Conservation (phyloP, 2,113 vertebrate species). For the Chascanopsetta lugubris region DNA sequence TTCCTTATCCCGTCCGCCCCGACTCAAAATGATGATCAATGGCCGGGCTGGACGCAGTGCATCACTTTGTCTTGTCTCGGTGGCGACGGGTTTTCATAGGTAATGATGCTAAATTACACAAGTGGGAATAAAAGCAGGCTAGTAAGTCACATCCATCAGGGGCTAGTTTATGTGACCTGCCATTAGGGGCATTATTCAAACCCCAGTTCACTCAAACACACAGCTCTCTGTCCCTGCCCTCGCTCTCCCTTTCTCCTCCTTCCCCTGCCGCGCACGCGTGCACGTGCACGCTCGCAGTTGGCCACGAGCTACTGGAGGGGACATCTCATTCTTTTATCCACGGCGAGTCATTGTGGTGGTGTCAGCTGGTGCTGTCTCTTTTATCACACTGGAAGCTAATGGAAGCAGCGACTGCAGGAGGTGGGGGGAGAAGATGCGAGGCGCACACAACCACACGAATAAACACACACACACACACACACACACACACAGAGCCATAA, state of each 20-base stretch:
- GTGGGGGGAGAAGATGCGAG: slow-evolving; percentile 51
- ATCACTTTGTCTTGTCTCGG: slow-evolving; percentile 51
- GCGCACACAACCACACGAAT: slow-evolving; percentile 20
- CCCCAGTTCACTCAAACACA: slow-evolving; percentile 53
- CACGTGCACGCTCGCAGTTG: slow-evolving; percentile 42
- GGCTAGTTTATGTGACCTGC: slow-evolving; percentile 55
- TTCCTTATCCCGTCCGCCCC: slow-evolving; percentile 53
- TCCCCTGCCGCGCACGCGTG: slow-evolving; percentile 7
- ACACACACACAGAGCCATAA: slow-evolving; percentile 43
- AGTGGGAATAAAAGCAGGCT: slow-evolving; percentile 59
- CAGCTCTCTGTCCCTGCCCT: slow-evolving; percentile 45
- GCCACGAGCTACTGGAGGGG: slow-evolving; percentile 70
- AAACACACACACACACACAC: slow-evolving; percentile 22
- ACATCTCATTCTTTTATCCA: slow-evolving; percentile 79
- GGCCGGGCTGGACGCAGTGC: slow-evolving; percentile 35
- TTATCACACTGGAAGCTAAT: slow-evolving; percentile 82
- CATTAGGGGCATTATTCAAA: slow-evolving; percentile 66
- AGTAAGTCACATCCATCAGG: slow-evolving; percentile 70
- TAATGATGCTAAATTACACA: slow-evolving; percentile 77
- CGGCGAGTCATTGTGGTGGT: slow-evolving; percentile 77
- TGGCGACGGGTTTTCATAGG: slow-evolving; percentile 68
- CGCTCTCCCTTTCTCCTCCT: slow-evolving; percentile 8
- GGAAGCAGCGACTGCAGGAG: slow-evolving; percentile 73
- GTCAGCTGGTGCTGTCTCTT: slow-evolving; percentile 80
- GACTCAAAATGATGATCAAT: slow-evolving; percentile 61